phyloP scores from a whole-genome alignment of 2,888 invertebrate genomes.

The Phortica magna region DNA sequence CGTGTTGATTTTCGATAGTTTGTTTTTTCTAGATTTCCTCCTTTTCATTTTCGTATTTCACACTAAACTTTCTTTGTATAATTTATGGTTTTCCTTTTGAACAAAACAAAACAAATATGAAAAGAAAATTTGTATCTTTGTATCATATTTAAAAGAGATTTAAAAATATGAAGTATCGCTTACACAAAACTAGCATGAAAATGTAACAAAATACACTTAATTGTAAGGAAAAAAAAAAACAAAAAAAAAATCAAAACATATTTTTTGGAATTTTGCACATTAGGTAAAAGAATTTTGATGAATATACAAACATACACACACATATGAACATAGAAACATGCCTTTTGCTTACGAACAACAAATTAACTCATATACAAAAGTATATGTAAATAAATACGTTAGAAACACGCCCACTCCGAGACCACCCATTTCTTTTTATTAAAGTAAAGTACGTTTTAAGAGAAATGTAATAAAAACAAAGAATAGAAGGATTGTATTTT shows the following conservation, averaged over 20 bases:
- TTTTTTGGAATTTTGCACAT: conserved; percentile 57
- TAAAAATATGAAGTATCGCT: conserved; percentile 6
- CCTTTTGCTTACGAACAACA: too few relatives aligned
- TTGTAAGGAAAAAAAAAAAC: conserved; percentile 60
- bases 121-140: neutral
- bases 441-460: too few relatives aligned
- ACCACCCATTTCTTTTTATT: too few relatives aligned
- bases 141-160: conserved; percentile 7
- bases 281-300: neutral
- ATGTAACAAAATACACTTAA: conserved; percentile 41
- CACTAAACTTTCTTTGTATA: neutral
- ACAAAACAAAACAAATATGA: neutral
- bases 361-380: neutral
- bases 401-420: too few relatives aligned
- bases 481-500: too few relatives aligned
- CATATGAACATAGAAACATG: conserved; percentile 5
- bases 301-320: conserved; percentile 41
- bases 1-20: neutral
- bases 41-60: neutral
- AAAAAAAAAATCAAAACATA: conserved; percentile 61
- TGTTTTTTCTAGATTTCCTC: neutral
- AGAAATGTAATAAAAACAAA: too few relatives aligned
- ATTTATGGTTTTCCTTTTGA: neutral
- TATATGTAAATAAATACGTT: conserved; percentile 25
- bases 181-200: neutral